Evolutionary conservation across 2,888 invertebrate species (phyloP).

Genomic region (Ormyrus nitidulus): DNA sequence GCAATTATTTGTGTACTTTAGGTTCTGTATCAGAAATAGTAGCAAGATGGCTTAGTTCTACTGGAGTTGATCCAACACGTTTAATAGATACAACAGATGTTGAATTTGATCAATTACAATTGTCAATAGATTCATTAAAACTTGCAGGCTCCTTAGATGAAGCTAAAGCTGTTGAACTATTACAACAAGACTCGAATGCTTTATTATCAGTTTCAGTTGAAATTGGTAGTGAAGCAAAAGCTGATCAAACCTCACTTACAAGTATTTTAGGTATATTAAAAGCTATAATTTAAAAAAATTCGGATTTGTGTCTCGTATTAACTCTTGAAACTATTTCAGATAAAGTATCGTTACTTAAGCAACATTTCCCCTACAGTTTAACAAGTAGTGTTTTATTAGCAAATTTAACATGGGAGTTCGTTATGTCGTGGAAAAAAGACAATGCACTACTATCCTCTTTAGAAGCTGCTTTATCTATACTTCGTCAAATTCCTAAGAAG

Average conservation of each 20-base stretch:
- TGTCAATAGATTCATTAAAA: slow-evolving; percentile 62
- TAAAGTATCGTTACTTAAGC: slow-evolving; percentile 77
- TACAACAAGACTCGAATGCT: slow-evolving; percentile 59
- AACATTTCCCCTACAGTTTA: slow-evolving; percentile 91
- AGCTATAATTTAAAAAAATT: too few relatives aligned
- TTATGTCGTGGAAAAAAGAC: slow-evolving; percentile 90
- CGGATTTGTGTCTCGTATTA: too few relatives aligned
- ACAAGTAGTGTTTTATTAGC: slow-evolving; percentile 86
- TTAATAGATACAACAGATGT: slow-evolving; percentile 72
- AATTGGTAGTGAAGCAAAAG: slow-evolving; percentile 64
- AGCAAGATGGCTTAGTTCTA: slow-evolving; percentile 89
- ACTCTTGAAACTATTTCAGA: slow-evolving; percentile 59
- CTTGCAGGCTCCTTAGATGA: slow-evolving; percentile 62
- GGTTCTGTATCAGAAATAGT: slow-evolving; percentile 94
- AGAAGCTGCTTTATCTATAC: slow-evolving; percentile 83
- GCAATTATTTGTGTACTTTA: slow-evolving; percentile 63
- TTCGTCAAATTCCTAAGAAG: slow-evolving; percentile 81
- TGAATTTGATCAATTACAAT: slow-evolving; percentile 67
- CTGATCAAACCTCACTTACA: slow-evolving; percentile 62
- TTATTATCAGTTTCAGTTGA: slow-evolving; percentile 63
- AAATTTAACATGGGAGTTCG: slow-evolving; percentile 95
- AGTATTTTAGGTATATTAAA: slow-evolving; percentile 63
- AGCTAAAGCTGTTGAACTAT: slow-evolving; percentile 61
- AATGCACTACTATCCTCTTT: slow-evolving; percentile 81
- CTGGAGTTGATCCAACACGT: slow-evolving; percentile 82